Evolutionary conservation across 2,113 vertebrate genomes (phyloP), one percentile per base, ranked within the genome.

Genomic region (Esox niger): DNA sequence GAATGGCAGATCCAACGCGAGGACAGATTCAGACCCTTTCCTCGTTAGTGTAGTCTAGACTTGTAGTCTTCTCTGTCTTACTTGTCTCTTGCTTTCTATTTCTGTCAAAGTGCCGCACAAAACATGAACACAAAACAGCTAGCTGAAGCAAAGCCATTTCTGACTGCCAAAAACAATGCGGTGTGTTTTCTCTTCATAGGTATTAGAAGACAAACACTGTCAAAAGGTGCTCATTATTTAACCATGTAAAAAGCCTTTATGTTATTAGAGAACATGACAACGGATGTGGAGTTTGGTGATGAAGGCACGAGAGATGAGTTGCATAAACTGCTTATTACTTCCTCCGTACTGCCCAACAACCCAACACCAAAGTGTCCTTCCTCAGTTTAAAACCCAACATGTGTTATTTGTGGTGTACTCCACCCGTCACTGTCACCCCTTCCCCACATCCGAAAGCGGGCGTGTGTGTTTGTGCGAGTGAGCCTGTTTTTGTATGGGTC

Each of bases 141-240:
- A 61, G 62, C 17, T 57, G 65, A 68, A 55, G 52, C 78, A 76
- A 62, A 70, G 68, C 67, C 78, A 78, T 76, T 81, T 75, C 74
- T 57, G 65, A 81, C 66, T 76, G 73, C 82, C 80, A 74, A 84
- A 76, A 67, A 59, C 27, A 49, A 63, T 32, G 71, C 62, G 67
- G 76, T 75, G 82, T 79, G 62, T 83, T 67, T 62, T 65, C 31
- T 63, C 68, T 31, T 23, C 68, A 64, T 80, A 63, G 65, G 66
- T 71, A 17, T 73, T 72, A 11, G 66, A 71, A 80, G 66, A 59
- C 73, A 65, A 47, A 55, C 62, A 49, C 29, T 83, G 84, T 88
- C 86, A 84, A 73, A 88, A 84, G 87, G 87, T 90, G 87, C 88
- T 89, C 83, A 67, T 38, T 75, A 49, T 76, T 76, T 85, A 85